These are phyloP conservation scores for Microhierax caerulescens DNA, from an alignment of 2,797 vertebrate species.

Conservation along the genomic window DNA sequence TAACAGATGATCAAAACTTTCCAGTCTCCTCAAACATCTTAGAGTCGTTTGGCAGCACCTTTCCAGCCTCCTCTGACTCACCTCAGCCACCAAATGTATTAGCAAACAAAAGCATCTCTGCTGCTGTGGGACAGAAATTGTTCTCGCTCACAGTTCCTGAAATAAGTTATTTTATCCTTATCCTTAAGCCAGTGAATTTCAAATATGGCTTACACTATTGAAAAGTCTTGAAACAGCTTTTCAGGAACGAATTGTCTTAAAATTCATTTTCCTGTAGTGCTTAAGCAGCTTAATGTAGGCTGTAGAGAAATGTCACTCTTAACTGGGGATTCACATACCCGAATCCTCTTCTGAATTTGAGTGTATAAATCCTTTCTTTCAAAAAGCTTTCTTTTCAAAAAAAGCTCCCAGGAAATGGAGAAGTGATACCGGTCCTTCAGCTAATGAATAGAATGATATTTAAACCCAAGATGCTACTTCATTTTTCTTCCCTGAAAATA, in stretches of 20 bases:
- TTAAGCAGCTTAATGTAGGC: not conserved
- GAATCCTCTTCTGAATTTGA: not conserved
- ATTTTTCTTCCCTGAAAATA: not conserved
- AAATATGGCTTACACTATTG: not conserved
- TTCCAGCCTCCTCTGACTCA: not conserved
- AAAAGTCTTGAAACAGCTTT: not conserved
- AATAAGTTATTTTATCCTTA: not conserved
- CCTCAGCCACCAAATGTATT: not conserved
- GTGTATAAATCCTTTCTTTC: not conserved
- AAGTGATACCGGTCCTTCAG: not conserved
- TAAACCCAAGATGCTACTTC: not conserved
- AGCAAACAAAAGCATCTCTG: not conserved
- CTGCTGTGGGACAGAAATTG: not conserved
- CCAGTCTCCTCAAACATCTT: not conserved
- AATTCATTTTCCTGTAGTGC: not conserved
- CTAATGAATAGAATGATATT: not conserved
- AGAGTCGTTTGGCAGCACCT: not conserved
- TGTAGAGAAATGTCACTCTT: not conserved
- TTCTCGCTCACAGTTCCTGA: not conserved
- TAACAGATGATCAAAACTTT: not conserved
- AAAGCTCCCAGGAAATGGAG: not conserved
- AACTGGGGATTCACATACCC: not conserved
- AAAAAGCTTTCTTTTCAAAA: not conserved
- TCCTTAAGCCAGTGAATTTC: not conserved
- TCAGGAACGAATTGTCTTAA: not conserved